phyloP scores from a whole-genome alignment of 2,888 invertebrate genomes.

The Schrankia costaestrigalis region DNA sequence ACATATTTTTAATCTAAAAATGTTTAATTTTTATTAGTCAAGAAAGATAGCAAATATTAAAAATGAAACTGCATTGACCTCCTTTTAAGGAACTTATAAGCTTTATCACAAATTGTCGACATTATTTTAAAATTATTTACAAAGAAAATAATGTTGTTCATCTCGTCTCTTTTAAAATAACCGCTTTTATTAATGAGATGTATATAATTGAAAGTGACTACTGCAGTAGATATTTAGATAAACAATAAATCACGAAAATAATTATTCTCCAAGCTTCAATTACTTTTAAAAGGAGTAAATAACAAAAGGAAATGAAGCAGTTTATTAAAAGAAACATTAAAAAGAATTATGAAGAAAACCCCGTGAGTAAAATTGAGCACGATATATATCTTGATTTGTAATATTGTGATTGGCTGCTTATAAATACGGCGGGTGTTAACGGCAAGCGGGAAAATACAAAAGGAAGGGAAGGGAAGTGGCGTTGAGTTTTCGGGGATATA shows the following conservation, averaged over 20 bases:
- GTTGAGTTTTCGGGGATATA: conserved; percentile 13
- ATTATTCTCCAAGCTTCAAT: conserved; percentile 12
- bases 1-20: no score
- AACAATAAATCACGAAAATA: conserved; percentile 1
- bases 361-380: conserved; percentile 9
- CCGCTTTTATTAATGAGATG: no score
- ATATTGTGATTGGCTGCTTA: conserved; percentile 12
- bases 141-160: no score
- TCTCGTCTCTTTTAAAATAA: no score
- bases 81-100: no score
- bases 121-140: no score
- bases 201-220: no score
- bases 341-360: conserved; percentile 10
- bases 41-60: no score
- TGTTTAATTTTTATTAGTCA: no score
- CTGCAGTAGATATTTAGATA: conserved; percentile 4
- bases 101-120: no score
- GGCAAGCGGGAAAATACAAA: conserved; percentile 2
- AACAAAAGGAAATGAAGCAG: conserved; percentile 5
- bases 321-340: conserved; percentile 9
- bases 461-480: background rate
- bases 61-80: no score
- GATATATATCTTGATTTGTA: conserved; percentile 12
- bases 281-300: conserved; percentile 4
- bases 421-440: conserved; percentile 6